Evolutionary conservation across 2,113 vertebrate species (phyloP), one percentile per base, ranked within the genome.

Genomic region (Corythornis cristatus): DNA sequence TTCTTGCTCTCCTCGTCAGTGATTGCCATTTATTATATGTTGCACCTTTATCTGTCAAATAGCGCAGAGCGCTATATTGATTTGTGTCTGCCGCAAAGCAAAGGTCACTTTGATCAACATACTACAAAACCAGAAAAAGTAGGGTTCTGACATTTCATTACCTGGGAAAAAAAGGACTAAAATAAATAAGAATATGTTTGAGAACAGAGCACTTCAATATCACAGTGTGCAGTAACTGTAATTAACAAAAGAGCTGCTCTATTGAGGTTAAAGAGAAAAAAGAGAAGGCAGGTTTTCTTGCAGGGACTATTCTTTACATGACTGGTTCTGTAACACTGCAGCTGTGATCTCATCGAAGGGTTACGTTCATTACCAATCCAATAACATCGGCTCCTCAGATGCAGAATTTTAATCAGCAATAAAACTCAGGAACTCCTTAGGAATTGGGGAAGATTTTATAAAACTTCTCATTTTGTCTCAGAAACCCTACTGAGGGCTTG

Each of bases 81-180:
- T 99, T 99, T 98, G 98, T 98, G 96, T 97, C 97, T 98, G 97
- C 96, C 61, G 96, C 94, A 93, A 96, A 97, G 95, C 98, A 98
- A 98, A 98, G 98, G 98, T 98, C 98, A 98, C 98, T 99, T 99
- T 98, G 98, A 99, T 98, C 98, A 98, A 97, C 98, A 95, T 96
- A 94, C 96, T 96, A 98, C 97, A 97, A 97, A 98, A 97, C 96
- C 95, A 98, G 97, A 92, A 98, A 98, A 97, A 96, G 94, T 96
- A 95, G 93, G 88, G 84, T 97, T 97, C 98, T 98, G 98, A 98
- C 98, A 97, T 98, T 98, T 98, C 98, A 98, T 99, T 98, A 98
- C 98, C 98, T 97, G 97, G 92, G 86, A 98, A 98, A 98, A 98
- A 97, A 97, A 96, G 42, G 87, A 95, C 97, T 97, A 98, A 98